Conservation (phyloP, 1,140 invertebrate genomes). For the Aphis craccivora region DNA sequence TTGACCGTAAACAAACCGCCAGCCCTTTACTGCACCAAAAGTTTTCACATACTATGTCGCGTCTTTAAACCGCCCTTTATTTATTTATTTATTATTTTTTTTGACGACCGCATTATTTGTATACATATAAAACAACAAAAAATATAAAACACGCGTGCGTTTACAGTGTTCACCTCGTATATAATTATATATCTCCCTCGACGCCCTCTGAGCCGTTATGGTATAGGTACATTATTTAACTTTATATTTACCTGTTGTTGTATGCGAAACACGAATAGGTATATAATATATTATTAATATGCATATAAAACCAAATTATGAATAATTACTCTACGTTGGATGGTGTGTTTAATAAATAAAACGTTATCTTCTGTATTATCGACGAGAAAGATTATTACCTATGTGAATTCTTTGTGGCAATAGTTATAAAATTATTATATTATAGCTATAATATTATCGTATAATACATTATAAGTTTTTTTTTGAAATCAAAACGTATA, state of each 20-base stretch:
- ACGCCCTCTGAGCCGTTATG: background rate
- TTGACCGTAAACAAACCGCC: constrained; percentile 11
- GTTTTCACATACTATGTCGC: constrained; percentile 38
- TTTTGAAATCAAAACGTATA: background rate
- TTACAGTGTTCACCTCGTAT: background rate
- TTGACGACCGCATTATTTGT: constrained; percentile 26
- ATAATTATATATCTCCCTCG: background rate
- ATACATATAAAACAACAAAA: background rate
- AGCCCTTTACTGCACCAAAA: background rate
- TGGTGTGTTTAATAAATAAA: background rate
- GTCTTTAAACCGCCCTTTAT: constrained; percentile 23
- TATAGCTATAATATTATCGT: too few relatives aligned
- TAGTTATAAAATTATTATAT: background rate
- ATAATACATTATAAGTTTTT: background rate
- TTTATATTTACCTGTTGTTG: background rate
- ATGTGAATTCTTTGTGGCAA: background rate
- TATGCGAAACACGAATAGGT: background rate
- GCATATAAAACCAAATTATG: background rate
- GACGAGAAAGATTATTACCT: background rate
- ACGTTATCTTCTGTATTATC: background rate
- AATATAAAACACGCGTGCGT: background rate
- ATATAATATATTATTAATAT: background rate
- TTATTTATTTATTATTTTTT: constrained; percentile 10
- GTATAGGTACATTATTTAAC: background rate
- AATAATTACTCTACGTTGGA: background rate